Base-by-base conservation (phyloP, 2,797 vertebrate genomes). In the Notamacropus eugenii region DNA sequence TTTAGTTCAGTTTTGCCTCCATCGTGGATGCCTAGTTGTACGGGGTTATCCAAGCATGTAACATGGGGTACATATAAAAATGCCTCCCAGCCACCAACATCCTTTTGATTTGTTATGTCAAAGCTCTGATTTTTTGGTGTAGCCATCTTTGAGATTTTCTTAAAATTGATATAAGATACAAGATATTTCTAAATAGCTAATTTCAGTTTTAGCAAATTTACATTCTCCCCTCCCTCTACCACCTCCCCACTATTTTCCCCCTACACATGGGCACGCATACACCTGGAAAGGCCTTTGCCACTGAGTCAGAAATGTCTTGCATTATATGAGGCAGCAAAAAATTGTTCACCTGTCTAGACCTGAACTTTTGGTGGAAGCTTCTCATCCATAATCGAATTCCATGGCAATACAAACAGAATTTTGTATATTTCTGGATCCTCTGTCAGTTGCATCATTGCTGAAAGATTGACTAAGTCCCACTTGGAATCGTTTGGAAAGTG, bases 1-100 rank as follows among this genome's bases (percentile, higher is more conserved):
- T 98, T 98, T 97, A 98, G 93, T 96, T 94, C 91, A 0, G 74
- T 54, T 19, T 96, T 97, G 92, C 91, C 92, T 93, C 87, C 56
- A 90, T 0, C 91, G 55, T 57, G 93, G 92, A 95, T 57, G 62
- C 59, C 57, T 67, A 74, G 93, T 55, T 95, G 82, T 90, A n/a
- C 96, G 91, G 92, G 96, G 93, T 95, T 96, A 93, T 91, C 56
- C 62, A 95, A 96, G 90, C 40, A 54, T 10, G 11, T 90, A 91
- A 29, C 67, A 74, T 2, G n/a, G 54, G 24, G 22, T 87, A 67
- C 54, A 96, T 50, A 87, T 34, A 97, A 62, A 9, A 62, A 8
- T 91, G 87, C 34, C 31, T 82, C 95, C 92, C 9, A 94, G 62
- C 19, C 54, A 93, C 28, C 56, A 94, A 54, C 54, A 94, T 34